Evolutionary conservation across 2,888 invertebrate genomes (phyloP).

Genomic region (Cantharis rustica): DNA sequence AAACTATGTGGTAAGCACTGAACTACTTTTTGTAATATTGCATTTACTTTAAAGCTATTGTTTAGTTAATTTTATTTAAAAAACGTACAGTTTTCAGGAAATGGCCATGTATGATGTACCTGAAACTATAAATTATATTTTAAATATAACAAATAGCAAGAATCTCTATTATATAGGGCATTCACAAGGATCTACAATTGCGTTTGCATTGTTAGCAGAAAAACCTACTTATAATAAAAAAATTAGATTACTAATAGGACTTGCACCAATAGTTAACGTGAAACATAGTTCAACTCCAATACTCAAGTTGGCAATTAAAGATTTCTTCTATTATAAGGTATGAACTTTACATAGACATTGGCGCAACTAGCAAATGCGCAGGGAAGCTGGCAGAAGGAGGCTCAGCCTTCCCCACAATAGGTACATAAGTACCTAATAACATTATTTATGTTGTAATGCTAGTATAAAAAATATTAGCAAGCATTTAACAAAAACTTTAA

Average conservation of each 20-base stretch:
- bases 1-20: no score
- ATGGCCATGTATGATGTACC: neutral
- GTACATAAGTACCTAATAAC: no score
- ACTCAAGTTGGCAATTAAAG: neutral
- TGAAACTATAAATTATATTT: neutral
- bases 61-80: neutral
- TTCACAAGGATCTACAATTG: slow-evolving; percentile 75
- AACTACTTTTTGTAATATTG: no score
- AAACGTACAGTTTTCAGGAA: neutral
- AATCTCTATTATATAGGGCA: slow-evolving; percentile 79
- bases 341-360: no score
- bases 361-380: no score
- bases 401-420: no score
- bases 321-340: neutral
- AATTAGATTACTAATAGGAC: slow-evolving; percentile 67
- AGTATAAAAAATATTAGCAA: no score
- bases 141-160: slow-evolving; percentile 58
- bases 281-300: neutral
- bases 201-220: slow-evolving; percentile 69
- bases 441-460: no score
- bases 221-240: slow-evolving; percentile 69
- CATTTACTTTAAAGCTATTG: no score
- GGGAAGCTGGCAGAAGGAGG: no score
- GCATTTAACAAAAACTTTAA: no score
- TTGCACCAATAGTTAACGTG: slow-evolving; percentile 67